A percentile compares a stretch with the other conserved stretches of the same genome.
These are phyloP conservation scores for Tympanoctomys barrerae DNA, from an alignment of 2,797 vertebrate genomes.

Conservation along the genomic window DNA sequence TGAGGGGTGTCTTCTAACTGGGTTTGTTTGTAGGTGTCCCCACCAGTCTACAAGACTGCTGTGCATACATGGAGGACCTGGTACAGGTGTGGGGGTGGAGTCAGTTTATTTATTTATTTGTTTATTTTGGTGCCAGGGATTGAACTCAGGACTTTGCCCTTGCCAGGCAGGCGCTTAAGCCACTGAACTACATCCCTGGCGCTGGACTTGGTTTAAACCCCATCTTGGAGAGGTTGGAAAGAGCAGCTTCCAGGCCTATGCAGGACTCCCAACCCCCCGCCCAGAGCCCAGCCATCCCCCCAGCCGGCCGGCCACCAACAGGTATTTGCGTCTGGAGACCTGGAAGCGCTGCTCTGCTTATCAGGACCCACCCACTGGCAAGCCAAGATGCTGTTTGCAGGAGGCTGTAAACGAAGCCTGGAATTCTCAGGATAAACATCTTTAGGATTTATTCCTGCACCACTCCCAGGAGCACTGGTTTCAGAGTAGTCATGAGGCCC, in stretches of 20 bases:
- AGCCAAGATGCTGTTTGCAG: constrained; percentile 13
- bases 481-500: not conserved
- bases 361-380: not conserved
- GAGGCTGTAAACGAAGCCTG: constrained; percentile 59
- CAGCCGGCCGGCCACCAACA: not conserved
- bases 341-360: not conserved
- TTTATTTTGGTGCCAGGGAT: too few species aligned
- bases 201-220: constrained; percentile 62
- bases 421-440: constrained; percentile 59
- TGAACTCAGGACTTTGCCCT: too few species aligned
- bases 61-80: constrained; percentile 78
- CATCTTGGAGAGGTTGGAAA: constrained; percentile 66
- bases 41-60: constrained; percentile 78
- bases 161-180: too few species aligned
- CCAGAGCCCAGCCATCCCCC: too few species aligned
- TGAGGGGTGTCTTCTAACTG: not conserved
- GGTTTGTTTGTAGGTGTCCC: constrained; percentile 42
- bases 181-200: too few species aligned
- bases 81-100: constrained; percentile 63
- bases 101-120: too few species aligned
- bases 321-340: not conserved
- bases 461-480: not conserved
- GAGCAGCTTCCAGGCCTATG: constrained; percentile 63
- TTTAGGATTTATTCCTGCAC: constrained; percentile 25
- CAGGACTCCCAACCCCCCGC: not conserved